These are phyloP conservation scores for Ophioderma brevispina DNA, from an alignment of 35 echinoderm and acorn worm genomes.

Conservation along the genomic window DNA sequence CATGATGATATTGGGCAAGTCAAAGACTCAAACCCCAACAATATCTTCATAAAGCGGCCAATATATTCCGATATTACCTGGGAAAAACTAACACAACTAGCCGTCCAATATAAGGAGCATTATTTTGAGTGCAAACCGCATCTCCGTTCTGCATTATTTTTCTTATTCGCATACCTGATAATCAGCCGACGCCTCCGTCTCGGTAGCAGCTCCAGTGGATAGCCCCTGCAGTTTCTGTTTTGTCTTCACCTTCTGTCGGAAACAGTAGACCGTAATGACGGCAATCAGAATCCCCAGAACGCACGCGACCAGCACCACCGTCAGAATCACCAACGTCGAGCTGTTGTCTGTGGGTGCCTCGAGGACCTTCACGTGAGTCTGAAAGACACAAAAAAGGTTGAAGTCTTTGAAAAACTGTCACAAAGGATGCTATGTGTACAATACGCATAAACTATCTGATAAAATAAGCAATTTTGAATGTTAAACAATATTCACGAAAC, in stretches of 20 bases:
- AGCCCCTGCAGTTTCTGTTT: conserved; percentile 85
- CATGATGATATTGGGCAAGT: too few species aligned
- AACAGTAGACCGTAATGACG: conserved; percentile 88
- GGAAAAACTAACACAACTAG: too few species aligned
- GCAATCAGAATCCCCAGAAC: conserved; percentile 80
- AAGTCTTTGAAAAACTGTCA: neutral
- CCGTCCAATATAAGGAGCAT: too few species aligned
- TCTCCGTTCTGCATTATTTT: too few species aligned
- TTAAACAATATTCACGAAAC: neutral
- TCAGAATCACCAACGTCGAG: conserved; percentile 81
- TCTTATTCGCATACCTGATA: conserved; percentile 87
- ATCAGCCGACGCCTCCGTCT: conserved; percentile 85
- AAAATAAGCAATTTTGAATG: neutral
- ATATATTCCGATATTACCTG: too few species aligned
- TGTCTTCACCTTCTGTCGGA: conserved; percentile 60
- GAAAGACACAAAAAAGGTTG: neutral
- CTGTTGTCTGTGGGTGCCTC: conserved; percentile 50
- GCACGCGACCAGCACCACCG: conserved; percentile 85
- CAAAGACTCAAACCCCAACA: too few species aligned
- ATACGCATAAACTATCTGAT: neutral
- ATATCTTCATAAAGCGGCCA: too few species aligned
- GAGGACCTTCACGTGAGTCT: conserved; percentile 50
- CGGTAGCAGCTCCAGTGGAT: conserved; percentile 50
- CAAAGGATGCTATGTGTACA: neutral
- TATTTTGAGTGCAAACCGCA: too few species aligned